phyloP scores from a whole-genome alignment of 2,888 invertebrate genomes.

The Hyppa rectilinea region DNA sequence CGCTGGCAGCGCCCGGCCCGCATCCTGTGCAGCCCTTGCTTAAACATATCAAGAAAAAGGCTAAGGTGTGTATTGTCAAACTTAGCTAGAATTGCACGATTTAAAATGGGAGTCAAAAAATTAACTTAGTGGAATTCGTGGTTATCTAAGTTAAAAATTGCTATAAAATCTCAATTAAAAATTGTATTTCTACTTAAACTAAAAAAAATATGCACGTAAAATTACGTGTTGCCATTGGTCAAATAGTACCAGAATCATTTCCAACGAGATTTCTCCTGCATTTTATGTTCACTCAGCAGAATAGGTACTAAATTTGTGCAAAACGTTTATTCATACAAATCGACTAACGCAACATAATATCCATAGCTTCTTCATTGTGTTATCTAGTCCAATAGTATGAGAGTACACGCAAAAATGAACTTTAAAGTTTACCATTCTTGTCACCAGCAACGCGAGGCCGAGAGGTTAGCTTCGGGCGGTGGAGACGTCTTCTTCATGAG shows the following conservation, averaged over 20 bases:
- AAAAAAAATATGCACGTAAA: background rate
- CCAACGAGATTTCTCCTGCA: no score
- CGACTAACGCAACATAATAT: background rate
- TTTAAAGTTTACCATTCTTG: constrained; percentile 6
- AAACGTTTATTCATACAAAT: background rate
- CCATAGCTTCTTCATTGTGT: background rate
- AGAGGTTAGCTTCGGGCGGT: constrained; percentile 98
- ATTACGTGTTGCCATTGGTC: background rate
- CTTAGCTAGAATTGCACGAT: background rate
- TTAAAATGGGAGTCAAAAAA: background rate
- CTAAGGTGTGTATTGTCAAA: constrained; percentile 90
- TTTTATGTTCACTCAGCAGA: background rate
- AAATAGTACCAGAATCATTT: no score
- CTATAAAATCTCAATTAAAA: background rate
- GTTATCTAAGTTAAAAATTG: no score
- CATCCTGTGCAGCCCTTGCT: constrained; percentile 96
- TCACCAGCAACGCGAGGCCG: constrained; percentile 95
- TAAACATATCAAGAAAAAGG: constrained; percentile 98
- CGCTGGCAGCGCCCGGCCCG: constrained; percentile 93
- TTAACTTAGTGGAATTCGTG: background rate
- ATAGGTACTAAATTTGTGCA: background rate
- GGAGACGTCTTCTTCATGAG: constrained; percentile 99
- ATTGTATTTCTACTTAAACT: background rate
- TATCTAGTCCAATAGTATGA: background rate
- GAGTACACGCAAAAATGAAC: background rate